Evolutionary conservation across 2,113 vertebrate genomes (phyloP).

Genomic region (Lampris incognitus): DNA sequence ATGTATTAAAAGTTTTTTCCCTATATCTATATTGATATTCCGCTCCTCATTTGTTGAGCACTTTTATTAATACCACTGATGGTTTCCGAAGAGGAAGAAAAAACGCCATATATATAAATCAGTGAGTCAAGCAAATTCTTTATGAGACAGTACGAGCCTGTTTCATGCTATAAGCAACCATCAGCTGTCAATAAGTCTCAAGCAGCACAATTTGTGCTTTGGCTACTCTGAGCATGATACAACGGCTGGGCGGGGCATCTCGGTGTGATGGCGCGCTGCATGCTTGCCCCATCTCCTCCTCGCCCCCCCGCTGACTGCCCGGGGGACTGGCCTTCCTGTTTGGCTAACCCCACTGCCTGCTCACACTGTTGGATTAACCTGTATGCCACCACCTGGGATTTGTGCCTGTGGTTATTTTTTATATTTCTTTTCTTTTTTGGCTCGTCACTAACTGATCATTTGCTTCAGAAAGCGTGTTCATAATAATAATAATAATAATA

Average conservation of each 20-base stretch:
- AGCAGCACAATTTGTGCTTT: conserved; percentile 35
- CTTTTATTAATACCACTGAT: too few relatives aligned
- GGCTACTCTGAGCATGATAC: conserved; percentile 36
- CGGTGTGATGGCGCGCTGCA: conserved; percentile 72
- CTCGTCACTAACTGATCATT: conserved; percentile 5
- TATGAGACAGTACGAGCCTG: too few relatives aligned
- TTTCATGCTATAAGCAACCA: too few relatives aligned
- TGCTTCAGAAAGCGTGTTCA: conserved; percentile 52
- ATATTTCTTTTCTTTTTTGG: conserved; percentile 22
- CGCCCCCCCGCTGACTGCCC: conserved; percentile 56
- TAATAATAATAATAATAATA: too few relatives aligned
- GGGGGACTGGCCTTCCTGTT: conserved; percentile 54
- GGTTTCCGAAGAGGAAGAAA: too few relatives aligned
- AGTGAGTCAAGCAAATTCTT: too few relatives aligned
- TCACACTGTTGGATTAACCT: conserved; percentile 67
- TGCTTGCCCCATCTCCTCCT: conserved; percentile 83
- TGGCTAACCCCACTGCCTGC: conserved; percentile 76
- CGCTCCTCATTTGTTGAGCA: too few relatives aligned
- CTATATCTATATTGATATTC: too few relatives aligned
- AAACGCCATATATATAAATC: too few relatives aligned
- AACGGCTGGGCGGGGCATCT: conserved; percentile 46
- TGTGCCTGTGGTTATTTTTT: conserved; percentile 66
- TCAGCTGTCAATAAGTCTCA: background rate
- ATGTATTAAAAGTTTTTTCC: too few relatives aligned
- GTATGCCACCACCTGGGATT: conserved; percentile 70